These are phyloP conservation scores for Nicator chloris DNA, from an alignment of 2,113 vertebrate genomes.

Conservation along the genomic window DNA sequence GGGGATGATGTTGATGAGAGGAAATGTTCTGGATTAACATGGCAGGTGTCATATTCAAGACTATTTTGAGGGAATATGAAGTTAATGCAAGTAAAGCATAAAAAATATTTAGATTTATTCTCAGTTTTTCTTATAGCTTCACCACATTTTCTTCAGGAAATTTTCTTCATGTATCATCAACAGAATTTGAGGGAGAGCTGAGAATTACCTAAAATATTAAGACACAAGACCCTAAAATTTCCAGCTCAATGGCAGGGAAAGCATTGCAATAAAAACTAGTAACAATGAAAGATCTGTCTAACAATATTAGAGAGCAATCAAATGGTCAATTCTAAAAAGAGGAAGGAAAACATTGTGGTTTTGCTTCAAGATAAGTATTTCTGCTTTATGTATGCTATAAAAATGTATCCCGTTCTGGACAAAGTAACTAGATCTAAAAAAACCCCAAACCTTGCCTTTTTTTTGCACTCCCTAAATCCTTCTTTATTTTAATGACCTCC, in stretches of 20 bases:
- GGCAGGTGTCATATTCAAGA: background rate
- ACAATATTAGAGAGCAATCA: background rate
- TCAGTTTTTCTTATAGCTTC: background rate
- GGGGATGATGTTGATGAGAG: background rate
- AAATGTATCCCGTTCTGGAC: constrained; percentile 20
- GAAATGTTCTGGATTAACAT: background rate
- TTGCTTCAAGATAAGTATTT: constrained; percentile 40
- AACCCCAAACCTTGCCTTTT: background rate
- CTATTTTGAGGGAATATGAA: background rate
- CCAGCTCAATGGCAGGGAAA: background rate
- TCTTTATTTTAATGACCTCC: background rate
- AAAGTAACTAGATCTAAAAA: background rate
- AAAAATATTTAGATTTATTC: background rate
- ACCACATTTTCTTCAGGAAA: background rate
- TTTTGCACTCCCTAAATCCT: constrained; percentile 42
- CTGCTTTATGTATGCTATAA: constrained; percentile 8
- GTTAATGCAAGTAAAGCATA: background rate
- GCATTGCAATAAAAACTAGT: background rate
- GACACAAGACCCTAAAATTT: background rate
- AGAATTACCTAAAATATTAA: background rate
- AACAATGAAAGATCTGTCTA: background rate
- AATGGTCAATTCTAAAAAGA: constrained; percentile 2
- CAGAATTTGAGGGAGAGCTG: background rate
- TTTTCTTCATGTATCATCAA: background rate
- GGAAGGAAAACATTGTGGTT: constrained; percentile 19